Percentiles rank a stretch among this genome's conserved stretches.
phyloP scores from a whole-genome alignment of 1,140 invertebrate genomes.

The Manduca sexta region DNA sequence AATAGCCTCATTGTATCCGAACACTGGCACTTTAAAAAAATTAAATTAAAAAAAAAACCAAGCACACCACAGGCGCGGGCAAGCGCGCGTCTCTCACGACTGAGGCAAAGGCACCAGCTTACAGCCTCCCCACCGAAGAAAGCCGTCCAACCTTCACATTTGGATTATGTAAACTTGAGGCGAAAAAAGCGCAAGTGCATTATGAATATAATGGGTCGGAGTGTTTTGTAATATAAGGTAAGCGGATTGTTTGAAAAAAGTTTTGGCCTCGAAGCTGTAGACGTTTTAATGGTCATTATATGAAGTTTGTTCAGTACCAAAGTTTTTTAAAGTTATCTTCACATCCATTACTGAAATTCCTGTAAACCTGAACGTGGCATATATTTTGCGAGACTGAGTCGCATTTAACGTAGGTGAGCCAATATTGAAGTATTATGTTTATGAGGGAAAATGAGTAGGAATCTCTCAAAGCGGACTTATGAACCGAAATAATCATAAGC shows the following conservation, averaged over 20 bases:
- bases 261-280: too few relatives aligned
- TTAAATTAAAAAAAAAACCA: slow-evolving; percentile 41
- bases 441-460: too few relatives aligned
- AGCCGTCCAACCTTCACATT: slow-evolving; percentile 62
- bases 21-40: slow-evolving; percentile 38
- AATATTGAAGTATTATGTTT: too few relatives aligned
- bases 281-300: too few relatives aligned
- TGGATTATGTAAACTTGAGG: slow-evolving; percentile 61
- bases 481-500: too few relatives aligned
- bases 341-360: too few relatives aligned
- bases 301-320: too few relatives aligned
- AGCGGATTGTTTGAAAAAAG: not conserved
- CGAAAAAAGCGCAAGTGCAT: slow-evolving; percentile 36
- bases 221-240: slow-evolving; percentile 1
- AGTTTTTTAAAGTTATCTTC: too few relatives aligned
- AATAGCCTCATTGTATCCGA: slow-evolving; percentile 64
- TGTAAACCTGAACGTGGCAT: too few relatives aligned
- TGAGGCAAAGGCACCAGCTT: slow-evolving; percentile 33
- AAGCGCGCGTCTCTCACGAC: slow-evolving; percentile 52
- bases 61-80: slow-evolving; percentile 59
- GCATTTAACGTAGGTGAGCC: too few relatives aligned
- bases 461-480: too few relatives aligned
- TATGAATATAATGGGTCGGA: slow-evolving; percentile 32
- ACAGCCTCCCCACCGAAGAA: slow-evolving; percentile 59
- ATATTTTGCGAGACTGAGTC: too few relatives aligned